Conservation (phyloP, 2,888 invertebrate species). For the Andrena trimmerana region DNA sequence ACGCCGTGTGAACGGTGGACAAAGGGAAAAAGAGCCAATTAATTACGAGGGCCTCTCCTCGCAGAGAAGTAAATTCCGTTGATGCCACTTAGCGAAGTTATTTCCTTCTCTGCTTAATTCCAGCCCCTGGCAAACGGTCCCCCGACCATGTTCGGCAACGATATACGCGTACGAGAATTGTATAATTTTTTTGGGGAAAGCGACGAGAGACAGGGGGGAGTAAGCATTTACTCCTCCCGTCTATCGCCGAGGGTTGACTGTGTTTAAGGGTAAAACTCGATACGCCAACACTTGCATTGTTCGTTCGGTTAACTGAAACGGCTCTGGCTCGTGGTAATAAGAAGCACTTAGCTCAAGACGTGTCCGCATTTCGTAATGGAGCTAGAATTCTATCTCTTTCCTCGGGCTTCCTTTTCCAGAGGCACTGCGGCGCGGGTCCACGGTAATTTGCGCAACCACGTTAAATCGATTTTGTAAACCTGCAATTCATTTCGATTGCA, state of each 20-base stretch:
- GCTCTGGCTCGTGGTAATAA: slow-evolving; percentile 44
- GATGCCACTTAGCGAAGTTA: slow-evolving; percentile 31
- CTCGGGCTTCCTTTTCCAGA: neutral
- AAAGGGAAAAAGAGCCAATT: slow-evolving; percentile 58
- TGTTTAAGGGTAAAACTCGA: slow-evolving; percentile 55
- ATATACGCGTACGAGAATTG: neutral
- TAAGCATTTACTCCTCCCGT: too few species aligned
- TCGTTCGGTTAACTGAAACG: slow-evolving; percentile 50
- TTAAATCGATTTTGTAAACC: slow-evolving; percentile 62
- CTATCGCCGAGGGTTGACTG: neutral
- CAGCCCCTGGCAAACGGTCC: neutral
- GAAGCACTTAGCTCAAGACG: slow-evolving; percentile 64
- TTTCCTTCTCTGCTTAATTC: slow-evolving; percentile 38
- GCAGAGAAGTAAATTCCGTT: slow-evolving; percentile 45
- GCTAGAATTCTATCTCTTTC: slow-evolving; percentile 51
- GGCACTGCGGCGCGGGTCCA: slow-evolving; percentile 9
- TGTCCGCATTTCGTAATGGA: slow-evolving; percentile 67
- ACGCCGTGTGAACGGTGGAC: slow-evolving; percentile 57
- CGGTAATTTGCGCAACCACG: slow-evolving; percentile 52
- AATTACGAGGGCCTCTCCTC: slow-evolving; percentile 52
- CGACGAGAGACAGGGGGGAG: neutral
- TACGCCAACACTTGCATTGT: slow-evolving; percentile 34
- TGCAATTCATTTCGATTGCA: slow-evolving; percentile 51
- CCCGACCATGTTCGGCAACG: neutral
- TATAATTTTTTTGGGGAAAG: neutral